Evolutionary conservation across 2,113 vertebrate species (phyloP).

Genomic region (Varanus komodoensis): DNA sequence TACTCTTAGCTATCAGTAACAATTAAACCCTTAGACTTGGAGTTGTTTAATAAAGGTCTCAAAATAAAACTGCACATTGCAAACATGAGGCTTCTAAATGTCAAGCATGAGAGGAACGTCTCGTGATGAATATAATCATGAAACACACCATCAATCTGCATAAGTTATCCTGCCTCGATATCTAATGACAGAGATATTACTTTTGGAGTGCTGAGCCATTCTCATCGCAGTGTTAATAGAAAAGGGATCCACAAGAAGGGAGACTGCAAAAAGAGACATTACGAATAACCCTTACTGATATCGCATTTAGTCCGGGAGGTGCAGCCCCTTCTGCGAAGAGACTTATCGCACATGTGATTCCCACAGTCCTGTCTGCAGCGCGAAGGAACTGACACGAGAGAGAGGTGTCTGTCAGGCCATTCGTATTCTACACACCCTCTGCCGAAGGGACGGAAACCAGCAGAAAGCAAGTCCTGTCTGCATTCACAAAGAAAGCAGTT

Average conservation of each 20-base stretch:
- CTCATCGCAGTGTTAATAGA: conserved; percentile 6
- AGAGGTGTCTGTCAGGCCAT: background rate
- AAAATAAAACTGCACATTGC: conserved; percentile 73
- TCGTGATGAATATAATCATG: conserved; percentile 39
- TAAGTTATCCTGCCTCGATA: conserved; percentile 43
- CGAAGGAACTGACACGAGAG: background rate
- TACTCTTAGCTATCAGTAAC: conserved; percentile 83
- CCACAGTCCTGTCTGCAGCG: background rate
- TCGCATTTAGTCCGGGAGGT: background rate
- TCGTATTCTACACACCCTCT: background rate
- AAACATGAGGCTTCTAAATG: conserved; percentile 73
- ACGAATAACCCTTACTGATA: background rate
- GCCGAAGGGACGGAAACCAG: background rate
- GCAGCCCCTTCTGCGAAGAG: background rate
- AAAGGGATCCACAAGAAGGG: conserved; percentile 18
- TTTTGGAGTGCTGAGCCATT: background rate
- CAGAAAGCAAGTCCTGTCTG: too few relatives aligned
- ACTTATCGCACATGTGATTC: background rate
- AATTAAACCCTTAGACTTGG: conserved; percentile 80
- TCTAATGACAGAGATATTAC: conserved; percentile 34
- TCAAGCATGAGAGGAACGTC: conserved; percentile 72
- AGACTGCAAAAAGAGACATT: background rate
- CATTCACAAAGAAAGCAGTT: background rate
- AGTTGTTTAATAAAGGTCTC: conserved; percentile 79
- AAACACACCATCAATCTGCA: conserved; percentile 53